These are phyloP conservation scores for cat (Felis catus) DNA, from an alignment of 2,113 vertebrate genomes.

Conservation along the genomic window DNA sequence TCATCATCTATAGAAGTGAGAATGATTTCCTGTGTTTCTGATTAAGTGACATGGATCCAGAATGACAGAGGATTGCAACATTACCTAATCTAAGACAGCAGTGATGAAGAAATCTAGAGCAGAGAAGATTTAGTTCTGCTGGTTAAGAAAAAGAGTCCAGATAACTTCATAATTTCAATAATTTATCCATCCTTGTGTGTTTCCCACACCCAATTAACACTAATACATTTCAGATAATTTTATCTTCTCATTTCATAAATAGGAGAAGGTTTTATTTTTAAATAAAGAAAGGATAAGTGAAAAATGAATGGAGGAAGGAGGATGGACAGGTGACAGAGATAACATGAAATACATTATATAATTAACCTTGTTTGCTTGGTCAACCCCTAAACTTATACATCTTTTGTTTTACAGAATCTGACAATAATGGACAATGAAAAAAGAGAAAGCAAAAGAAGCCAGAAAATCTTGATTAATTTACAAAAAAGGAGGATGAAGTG, in stretches of 20 bases:
- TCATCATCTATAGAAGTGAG: not conserved
- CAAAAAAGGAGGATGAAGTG: not conserved
- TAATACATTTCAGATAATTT: not conserved
- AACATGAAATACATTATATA: not conserved
- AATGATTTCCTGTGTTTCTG: not conserved
- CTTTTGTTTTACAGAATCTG: not conserved
- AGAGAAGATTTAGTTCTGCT: not conserved
- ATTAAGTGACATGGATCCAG: not conserved
- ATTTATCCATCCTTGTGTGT: not conserved
- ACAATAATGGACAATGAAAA: not conserved
- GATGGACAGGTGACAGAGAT: not conserved
- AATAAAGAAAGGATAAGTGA: not conserved
- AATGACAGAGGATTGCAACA: not conserved
- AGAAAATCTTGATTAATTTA: not conserved
- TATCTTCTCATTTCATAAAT: not conserved
- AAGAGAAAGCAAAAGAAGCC: not conserved
- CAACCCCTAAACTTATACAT: not conserved
- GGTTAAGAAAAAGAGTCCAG: not conserved
- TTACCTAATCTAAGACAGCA: not conserved
- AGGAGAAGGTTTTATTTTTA: not conserved
- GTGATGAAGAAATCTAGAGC: not conserved
- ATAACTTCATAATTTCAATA: not conserved
- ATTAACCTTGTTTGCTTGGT: not conserved
- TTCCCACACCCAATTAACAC: not conserved
- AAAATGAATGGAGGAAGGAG: not conserved